Conservation (phyloP, 2,888 invertebrate genomes). For the Folsomia manolachei region DNA sequence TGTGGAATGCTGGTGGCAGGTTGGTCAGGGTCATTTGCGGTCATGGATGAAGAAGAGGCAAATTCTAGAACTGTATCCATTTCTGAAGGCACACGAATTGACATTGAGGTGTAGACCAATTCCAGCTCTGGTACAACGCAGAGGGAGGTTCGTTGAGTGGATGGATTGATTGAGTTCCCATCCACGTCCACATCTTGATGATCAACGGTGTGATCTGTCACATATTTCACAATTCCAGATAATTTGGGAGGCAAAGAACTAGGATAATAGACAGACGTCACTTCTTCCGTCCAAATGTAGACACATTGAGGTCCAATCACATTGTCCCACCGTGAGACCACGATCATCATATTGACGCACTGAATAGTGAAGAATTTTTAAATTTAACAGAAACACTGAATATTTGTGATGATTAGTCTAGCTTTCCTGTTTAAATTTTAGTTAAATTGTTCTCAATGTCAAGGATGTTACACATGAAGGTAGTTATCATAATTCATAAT, state of each 20-base stretch:
- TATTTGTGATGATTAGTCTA: no score
- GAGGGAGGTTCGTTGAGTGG: constrained; percentile 43
- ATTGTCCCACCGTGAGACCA: constrained; percentile 49
- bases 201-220: constrained; percentile 50
- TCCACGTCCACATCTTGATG: constrained; percentile 42
- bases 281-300: constrained; percentile 49
- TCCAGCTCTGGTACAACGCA: constrained; percentile 48
- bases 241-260: constrained; percentile 32
- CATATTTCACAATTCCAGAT: constrained; percentile 46
- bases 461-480: no score
- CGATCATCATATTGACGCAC: constrained; percentile 42
- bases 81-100: constrained; percentile 46
- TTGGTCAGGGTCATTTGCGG: constrained; percentile 29
- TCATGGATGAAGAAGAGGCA: constrained; percentile 24
- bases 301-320: constrained; percentile 50
- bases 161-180: constrained; percentile 37
- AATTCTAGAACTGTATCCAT: constrained; percentile 35
- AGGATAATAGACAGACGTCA: constrained; percentile 47
- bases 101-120: constrained; percentile 46
- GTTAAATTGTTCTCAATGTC: no score
- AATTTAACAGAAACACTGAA: no score
- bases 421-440: no score
- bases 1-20: constrained; percentile 48
- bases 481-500: no score
- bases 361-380: no score